phyloP scores from a whole-genome alignment of 2,113 vertebrate genomes.

The Takifugu flavidus region DNA sequence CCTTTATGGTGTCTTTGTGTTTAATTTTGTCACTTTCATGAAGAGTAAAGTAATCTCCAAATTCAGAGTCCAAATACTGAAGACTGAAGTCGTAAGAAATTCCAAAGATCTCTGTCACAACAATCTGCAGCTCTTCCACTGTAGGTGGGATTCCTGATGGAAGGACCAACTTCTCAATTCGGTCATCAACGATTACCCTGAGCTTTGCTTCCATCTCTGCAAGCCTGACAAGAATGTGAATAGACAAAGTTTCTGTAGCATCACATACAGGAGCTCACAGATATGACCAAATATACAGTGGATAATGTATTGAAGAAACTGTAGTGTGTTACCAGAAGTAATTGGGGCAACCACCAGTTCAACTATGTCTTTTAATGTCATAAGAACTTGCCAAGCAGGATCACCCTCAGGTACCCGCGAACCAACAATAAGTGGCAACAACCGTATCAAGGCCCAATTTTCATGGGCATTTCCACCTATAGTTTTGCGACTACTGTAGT shows the following conservation, averaged over 20 bases:
- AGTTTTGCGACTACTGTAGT: too few relatives aligned
- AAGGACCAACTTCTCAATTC: slow-evolving; percentile 6
- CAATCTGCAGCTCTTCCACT: background rate
- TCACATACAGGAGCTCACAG: too few relatives aligned
- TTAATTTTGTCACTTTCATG: slow-evolving; percentile 27
- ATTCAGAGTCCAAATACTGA: slow-evolving; percentile 36
- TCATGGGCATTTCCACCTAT: slow-evolving; percentile 11
- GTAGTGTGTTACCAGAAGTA: background rate
- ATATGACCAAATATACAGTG: too few relatives aligned
- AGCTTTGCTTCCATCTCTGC: too few relatives aligned
- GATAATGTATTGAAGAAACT: background rate
- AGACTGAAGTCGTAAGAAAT: slow-evolving; percentile 32
- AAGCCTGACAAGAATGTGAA: too few relatives aligned
- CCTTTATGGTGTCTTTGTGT: slow-evolving; percentile 44
- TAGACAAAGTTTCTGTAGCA: too few relatives aligned
- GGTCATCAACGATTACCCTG: background rate
- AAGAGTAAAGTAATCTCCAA: slow-evolving; percentile 34
- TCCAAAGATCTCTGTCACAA: slow-evolving; percentile 30
- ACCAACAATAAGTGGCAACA: too few relatives aligned
- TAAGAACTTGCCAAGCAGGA: background rate
- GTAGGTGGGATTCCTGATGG: slow-evolving; percentile 12
- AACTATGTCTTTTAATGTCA: too few relatives aligned
- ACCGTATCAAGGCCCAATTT: slow-evolving; percentile 3
- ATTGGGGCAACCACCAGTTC: background rate
- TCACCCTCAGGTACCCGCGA: too few relatives aligned